Base-by-base conservation (phyloP, 1,140 invertebrate species). In the Cydia fagiglandana region DNA sequence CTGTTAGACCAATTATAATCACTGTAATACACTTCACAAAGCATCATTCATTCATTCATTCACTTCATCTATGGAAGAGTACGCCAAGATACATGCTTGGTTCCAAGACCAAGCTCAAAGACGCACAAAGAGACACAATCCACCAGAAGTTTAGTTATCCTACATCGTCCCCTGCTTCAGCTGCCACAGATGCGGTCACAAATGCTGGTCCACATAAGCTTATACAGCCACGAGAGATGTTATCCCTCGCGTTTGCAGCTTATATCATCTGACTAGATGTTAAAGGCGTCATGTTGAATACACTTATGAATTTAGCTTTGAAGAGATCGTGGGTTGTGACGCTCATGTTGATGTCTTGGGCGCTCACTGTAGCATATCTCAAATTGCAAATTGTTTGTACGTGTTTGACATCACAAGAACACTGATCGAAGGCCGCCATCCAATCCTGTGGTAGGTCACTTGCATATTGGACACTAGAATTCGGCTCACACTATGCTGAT, bases 371-470 rank as follows among this genome's bases (percentile, higher is more conserved):
- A 75, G 70, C 50, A 81, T 77, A 83, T 82, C 78, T 73, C 80
- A 77, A 81, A 74, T 74, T 82, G 82, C 82, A 87, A 89, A 91
- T 90, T 88, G 86, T 75, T 81, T 76, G 76, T 83, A 90, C 89
- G 89, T 88, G 89, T 84, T 79, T 78, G 82, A 87, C 81, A 87
- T 91, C 77, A 79, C 77, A 80, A 24, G 56, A 61, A 85, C 83
- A 78, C 73, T 86, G 83, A 84, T 79, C 75, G 70, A 80, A 77
- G 74, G 79, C 83, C 84, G 85, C 80, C 84, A 77, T 83, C 87
- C 82, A 82, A 82, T 84, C 83, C 85, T 87, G 87, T 87, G 89
- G 88, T 90, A 86, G 90, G 90, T 91, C 86, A 88, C 89, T 84
- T 81, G 84, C 84, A 88, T 84, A 82, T 84, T 80, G 80, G 81